These are phyloP conservation scores for Hirtodrosophila cameraria DNA, from an alignment of 2,888 invertebrate species.

Conservation along the genomic window DNA sequence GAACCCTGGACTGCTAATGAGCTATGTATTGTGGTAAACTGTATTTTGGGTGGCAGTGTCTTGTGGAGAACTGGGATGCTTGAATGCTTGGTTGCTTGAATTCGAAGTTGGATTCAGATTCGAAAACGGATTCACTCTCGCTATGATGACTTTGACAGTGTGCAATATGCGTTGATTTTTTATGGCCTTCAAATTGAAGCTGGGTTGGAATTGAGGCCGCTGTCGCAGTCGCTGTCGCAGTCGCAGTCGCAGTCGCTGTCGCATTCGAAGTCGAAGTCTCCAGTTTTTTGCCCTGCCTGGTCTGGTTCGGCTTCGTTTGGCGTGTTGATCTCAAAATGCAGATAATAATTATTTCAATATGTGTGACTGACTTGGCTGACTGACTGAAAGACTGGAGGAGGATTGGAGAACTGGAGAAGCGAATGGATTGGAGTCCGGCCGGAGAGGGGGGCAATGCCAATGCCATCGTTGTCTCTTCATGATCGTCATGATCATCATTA, in stretches of 20 bases:
- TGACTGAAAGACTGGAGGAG: conserved; percentile 30
- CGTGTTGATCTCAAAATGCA: conserved; percentile 79
- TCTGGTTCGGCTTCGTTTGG: conserved; percentile 59
- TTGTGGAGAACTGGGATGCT: no score
- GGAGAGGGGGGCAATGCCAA: conserved; percentile 64
- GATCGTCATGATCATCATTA: conserved; percentile 72
- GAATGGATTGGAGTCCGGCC: neutral
- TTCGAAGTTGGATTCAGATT: conserved; percentile 4
- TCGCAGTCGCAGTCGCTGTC: conserved; percentile 4
- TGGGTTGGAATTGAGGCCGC: conserved; percentile 39
- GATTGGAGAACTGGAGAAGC: conserved; percentile 1
- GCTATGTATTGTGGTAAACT: conserved; percentile 51
- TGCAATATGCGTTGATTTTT: conserved; percentile 83
- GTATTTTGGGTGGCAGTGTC: conserved; percentile 12
- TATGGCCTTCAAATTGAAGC: conserved; percentile 82
- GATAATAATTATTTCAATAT: conserved; percentile 83
- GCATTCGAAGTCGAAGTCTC: conserved; percentile 5
- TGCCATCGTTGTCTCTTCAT: conserved; percentile 68
- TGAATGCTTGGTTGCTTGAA: neutral
- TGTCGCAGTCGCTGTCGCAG: conserved; percentile 9
- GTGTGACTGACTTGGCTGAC: conserved; percentile 74
- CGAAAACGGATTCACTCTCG: conserved; percentile 3
- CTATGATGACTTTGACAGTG: conserved; percentile 77
- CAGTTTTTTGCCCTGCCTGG: conserved; percentile 1
- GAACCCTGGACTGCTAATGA: conserved; percentile 47